A percentile compares a stretch with the other conserved stretches of the same genome.
phyloP scores from a whole-genome alignment of 2,797 vertebrate genomes.

The Momotus momota region DNA sequence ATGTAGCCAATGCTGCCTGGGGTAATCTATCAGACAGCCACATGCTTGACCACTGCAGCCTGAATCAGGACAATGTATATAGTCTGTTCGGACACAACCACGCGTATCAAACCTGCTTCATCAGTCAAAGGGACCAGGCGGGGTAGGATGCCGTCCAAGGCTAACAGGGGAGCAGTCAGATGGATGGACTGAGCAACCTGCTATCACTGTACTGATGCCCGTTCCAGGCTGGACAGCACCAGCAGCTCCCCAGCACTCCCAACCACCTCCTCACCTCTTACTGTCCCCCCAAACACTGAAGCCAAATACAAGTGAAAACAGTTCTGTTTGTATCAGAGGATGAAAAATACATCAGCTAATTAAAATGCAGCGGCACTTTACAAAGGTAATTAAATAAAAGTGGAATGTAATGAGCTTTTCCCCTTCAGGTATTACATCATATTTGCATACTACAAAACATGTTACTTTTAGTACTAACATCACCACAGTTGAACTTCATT shows the following conservation, averaged over 20 bases:
- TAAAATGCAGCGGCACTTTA: background rate
- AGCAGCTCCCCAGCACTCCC: background rate
- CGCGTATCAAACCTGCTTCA: background rate
- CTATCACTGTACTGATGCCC: background rate
- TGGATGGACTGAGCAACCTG: rapidly evolving
- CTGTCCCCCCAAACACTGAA: background rate
- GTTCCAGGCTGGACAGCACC: background rate
- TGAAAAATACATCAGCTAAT: background rate
- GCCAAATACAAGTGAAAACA: background rate
- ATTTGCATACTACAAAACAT: background rate
- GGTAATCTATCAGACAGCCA: background rate
- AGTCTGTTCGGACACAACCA: background rate
- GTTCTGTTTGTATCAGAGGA: background rate
- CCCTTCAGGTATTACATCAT: background rate
- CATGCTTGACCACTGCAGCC: background rate
- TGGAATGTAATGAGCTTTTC: background rate
- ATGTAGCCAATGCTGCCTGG: background rate
- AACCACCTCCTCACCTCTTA: background rate
- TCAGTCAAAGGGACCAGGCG: background rate
- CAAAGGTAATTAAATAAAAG: background rate
- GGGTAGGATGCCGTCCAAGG: background rate
- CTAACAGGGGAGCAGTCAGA: background rate
- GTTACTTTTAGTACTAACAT: background rate
- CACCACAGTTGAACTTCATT: background rate
- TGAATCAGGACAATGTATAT: background rate